phyloP scores from a whole-genome alignment of 2,113 vertebrate genomes.

The Pteropus alecto region DNA sequence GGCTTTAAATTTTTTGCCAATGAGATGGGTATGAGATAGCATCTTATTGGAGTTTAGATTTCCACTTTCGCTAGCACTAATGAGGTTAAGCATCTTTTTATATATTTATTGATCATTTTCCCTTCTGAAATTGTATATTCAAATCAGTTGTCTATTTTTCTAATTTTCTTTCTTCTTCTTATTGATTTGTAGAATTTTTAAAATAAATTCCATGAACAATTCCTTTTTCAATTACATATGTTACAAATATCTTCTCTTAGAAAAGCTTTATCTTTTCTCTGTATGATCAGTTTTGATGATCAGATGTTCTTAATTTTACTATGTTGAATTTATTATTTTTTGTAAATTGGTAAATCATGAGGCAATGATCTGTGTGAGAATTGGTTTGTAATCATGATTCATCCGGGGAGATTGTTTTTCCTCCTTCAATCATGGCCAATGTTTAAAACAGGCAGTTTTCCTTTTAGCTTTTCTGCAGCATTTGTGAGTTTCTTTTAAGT shows the following conservation, averaged over 20 bases:
- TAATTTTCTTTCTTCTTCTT: constrained; percentile 14
- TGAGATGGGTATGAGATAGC: not conserved
- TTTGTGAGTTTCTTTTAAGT: not conserved
- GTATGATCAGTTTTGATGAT: not conserved
- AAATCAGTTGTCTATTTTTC: not conserved
- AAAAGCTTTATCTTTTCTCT: not conserved
- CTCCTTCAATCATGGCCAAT: not conserved
- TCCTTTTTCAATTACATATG: not conserved
- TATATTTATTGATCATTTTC: not conserved
- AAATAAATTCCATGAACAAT: not conserved
- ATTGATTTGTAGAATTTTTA: not conserved
- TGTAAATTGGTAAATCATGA: not conserved
- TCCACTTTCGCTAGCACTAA: not conserved
- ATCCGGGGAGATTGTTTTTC: not conserved
- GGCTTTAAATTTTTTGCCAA: not conserved
- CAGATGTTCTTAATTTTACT: not conserved
- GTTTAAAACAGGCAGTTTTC: not conserved
- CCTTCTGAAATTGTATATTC: constrained; percentile 22
- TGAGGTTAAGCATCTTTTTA: not conserved
- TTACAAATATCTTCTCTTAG: not conserved
- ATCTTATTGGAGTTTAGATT: not conserved
- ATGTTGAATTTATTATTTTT: not conserved
- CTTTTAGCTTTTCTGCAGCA: not conserved
- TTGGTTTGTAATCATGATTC: not conserved
- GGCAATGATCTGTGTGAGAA: not conserved